Base-by-base conservation (phyloP, 2,797 vertebrate genomes). In the Melanotaenia boesemani region DNA sequence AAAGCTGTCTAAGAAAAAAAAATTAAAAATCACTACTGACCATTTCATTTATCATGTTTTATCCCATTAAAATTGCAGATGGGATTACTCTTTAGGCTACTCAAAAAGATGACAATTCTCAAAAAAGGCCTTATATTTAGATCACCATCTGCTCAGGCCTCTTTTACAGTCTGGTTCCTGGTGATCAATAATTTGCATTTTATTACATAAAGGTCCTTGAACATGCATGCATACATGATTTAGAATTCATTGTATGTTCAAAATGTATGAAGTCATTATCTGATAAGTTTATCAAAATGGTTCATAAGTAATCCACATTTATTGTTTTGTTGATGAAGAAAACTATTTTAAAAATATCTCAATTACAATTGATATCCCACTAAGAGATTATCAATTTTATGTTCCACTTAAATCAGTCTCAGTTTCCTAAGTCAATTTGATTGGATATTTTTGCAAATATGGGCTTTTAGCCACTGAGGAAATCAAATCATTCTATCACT, bases 141-240 rank as follows among this genome's bases (percentile, higher is more conserved):
- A 91, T 82, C 88, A 86, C 94, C 93, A 94, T 94, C 92, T 95
- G 94, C 72, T 83, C 59, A 54, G 73, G 74, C 70, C 73, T 74
- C 67, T 56, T 74, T 67, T 86, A 74, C 80, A 87, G 76, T 82
- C 69, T 77, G 65, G 63, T 80, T 86, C 52, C 62, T 79, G 56
- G 80, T 77, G 63, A 90, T 89, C 81, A 90, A 85, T 90, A 79
- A 86, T 86, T 76, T 85, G 72, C 57, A 79, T 70, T 65, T 81
- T 65, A 50, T 89, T 85, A 82, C 56, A 50, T 82, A 75, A 88
- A 57, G 56, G 16, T 39, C 15, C 39, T 65, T 66, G 69, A 66
- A 57, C 13, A 77, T 73, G 15, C 28, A 63, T 16, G 36, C n/a
- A 62, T 60, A 16, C 22, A 15, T 41, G 11, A 13, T 65, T 26